Evolutionary conservation across 2,797 vertebrate species (phyloP), one percentile per base, ranked within the genome.

Genomic region (Chloroceryle amazona): DNA sequence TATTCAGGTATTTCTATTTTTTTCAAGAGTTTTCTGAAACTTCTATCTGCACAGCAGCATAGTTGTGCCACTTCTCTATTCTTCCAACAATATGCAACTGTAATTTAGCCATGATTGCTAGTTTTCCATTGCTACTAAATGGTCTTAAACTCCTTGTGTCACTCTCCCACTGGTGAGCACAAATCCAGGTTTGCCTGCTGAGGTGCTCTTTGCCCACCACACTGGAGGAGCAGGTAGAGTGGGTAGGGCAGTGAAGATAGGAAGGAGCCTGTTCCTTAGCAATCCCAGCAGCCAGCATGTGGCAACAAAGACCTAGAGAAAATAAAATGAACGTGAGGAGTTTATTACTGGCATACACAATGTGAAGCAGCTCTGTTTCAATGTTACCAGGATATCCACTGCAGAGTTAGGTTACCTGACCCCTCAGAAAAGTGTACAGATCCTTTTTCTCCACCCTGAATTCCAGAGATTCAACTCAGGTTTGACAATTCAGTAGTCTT

Each of bases 331-430:
- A 41, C 6, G 22, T 28, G 14, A 81, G 16, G 17, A 29, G 9
- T 52, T 92, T 75, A 16, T 67, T 71, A 29, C 1, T 11, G 42
- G 20, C 16, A 20, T 37, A 31, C 0, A 0, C 23, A 15, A 4
- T 1, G 2, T 10, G n/a, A 86, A 73, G 42, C 0, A 3, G n/a
- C 31, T 61, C 33, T 71, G 37, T 70, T 81, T 86, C 70, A 35
- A 18, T 8, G 42, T 42, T 62, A 70, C 21, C 62, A 35, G 16
- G 47, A 12, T 35, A 9, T 11, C 22, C 19, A 39, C 39, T 87
- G 60, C 55, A 65, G 62, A 54, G 9, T 13, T 81, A 54, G 3
- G 17, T 67, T 49, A 29, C n/a, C 52, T 47, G 19, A 9, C 18
- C 41, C 11, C 7, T 10, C 13, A 6, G 10, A 37, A 93, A 71